Percentiles rank a stretch among this genome's conserved stretches.
These are phyloP conservation scores for Halcyon malimbica DNA, from an alignment of 2,113 vertebrate species.

Conservation along the genomic window DNA sequence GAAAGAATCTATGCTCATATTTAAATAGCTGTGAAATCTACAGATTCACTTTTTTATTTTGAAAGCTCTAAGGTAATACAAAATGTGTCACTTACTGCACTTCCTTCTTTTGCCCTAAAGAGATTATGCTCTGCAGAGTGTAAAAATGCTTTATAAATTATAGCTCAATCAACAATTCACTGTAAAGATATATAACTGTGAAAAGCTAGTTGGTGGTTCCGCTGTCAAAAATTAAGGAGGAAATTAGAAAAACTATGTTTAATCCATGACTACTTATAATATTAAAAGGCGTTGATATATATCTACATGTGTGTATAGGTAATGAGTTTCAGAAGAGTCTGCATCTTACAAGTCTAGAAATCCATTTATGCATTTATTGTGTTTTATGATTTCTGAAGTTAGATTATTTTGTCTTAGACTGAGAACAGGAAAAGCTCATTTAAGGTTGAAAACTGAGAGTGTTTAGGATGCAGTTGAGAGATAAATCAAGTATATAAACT, in stretches of 20 bases:
- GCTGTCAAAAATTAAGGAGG: neutral
- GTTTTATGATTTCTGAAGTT: neutral
- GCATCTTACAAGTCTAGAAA: neutral
- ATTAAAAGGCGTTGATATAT: neutral
- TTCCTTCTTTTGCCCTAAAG: neutral
- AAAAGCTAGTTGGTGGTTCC: neutral
- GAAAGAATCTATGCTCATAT: neutral
- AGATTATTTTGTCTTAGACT: neutral
- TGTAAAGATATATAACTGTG: neutral
- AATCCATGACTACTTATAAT: neutral
- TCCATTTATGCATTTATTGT: neutral
- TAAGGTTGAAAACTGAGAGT: neutral
- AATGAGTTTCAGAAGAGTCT: neutral
- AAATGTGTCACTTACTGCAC: neutral
- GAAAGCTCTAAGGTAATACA: neutral
- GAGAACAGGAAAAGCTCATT: neutral
- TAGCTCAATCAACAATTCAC: neutral
- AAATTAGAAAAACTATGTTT: neutral
- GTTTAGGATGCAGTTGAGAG: neutral
- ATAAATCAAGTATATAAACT: neutral
- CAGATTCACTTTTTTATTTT: neutral
- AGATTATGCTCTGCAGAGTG: neutral
- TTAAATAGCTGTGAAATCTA: constrained; percentile 6
- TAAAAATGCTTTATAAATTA: neutral
- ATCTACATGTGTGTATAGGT: neutral